Conservation (phyloP, 1,140 invertebrate genomes). For the Drosophila littoralis region DNA sequence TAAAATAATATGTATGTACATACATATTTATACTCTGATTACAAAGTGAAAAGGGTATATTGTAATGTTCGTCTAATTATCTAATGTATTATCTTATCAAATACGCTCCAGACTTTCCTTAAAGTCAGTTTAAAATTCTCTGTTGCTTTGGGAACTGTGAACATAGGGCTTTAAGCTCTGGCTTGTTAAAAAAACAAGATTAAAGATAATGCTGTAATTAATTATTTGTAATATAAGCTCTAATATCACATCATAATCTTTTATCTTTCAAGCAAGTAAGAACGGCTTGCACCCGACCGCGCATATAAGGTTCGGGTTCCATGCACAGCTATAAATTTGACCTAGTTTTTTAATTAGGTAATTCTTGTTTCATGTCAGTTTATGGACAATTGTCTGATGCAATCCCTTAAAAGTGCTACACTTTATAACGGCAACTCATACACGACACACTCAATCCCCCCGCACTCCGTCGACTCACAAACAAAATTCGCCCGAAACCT, state of each 20-base stretch:
- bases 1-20: no score
- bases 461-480: not conserved
- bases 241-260: not conserved
- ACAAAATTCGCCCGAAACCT: conserved; percentile 26
- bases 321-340: not conserved
- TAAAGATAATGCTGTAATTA: no score
- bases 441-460: not conserved
- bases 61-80: no score
- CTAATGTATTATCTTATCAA: no score
- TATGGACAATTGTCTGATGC: conserved; percentile 6
- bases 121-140: no score
- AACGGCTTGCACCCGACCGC: not conserved
- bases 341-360: conserved; percentile 4
- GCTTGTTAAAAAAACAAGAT: no score
- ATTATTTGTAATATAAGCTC: no score
- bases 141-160: no score
- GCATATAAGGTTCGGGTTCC: not conserved
- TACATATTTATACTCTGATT: no score
- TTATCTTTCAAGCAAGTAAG: not conserved
- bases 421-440: conserved; percentile 13
- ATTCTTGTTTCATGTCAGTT: conserved; percentile 9
- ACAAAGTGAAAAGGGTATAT: no score
- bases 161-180: no score
- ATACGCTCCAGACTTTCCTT: no score
- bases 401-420: conserved; percentile 9